Base-by-base conservation (phyloP, 2,888 invertebrate genomes). In the Parthenolecanium corni region DNA sequence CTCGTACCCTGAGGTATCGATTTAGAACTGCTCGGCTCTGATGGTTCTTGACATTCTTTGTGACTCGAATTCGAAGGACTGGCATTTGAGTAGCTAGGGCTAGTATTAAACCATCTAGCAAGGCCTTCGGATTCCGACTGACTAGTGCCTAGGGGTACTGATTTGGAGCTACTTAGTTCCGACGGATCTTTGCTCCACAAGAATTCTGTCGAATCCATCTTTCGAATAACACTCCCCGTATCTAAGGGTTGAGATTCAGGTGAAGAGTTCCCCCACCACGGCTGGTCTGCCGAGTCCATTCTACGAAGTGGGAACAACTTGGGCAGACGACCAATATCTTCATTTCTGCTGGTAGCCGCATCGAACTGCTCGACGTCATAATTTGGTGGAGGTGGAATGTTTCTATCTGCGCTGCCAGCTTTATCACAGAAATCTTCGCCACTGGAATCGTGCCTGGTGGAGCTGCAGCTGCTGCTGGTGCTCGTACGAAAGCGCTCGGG, bases 281-380 rank as follows among this genome's bases (percentile, higher is more conserved):
- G 78, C 67, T 78, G 78, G 68, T 86, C 85, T 11, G 80, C 83
- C 1, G 85, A 83, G 69, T 86, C 84, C 70, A 67, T 68, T 62
- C 67, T 68, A 14, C 64, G 57, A 1, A 68, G 53, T n/a, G 66
- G 62, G 61, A 64, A 65, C 21, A 51, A n/a, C 24, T 49, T 57
- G 3, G 20, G 14, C 3, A 14, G 5, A 21, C 14, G 14, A 49
- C 24, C 24, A 3, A 21, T 49, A 14, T 16, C 5, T 4, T 5
- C 4, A 42, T 52, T 58, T 31, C 18, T 53, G 46, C 51, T 65
- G 24, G 2, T 36, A 46, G 24, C 52, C 5, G 14, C 21, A 24
- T 21, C 25, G 24, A 3, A 12, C 14, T 42, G 6, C 3, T 14
- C 4, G 44, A 9, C 25, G 25, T 36, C 16, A 18, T 11, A n/a